Conservation (phyloP, 1,140 invertebrate species). For the Cotesia chilonis region DNA sequence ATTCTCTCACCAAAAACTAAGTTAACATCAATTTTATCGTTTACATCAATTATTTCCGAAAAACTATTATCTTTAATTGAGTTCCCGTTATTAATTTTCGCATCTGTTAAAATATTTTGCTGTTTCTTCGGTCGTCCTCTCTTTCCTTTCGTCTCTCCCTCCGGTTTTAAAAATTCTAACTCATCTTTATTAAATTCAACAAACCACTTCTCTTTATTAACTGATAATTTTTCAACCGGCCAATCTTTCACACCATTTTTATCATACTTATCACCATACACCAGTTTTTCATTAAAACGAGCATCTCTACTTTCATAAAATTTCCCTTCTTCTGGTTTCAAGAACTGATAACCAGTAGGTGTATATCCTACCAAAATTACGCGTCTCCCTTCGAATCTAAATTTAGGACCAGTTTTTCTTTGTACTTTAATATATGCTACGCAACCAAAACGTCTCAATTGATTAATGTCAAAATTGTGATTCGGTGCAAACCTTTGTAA, state of each 20-base stretch:
- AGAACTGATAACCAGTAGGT: slow-evolving; percentile 19
- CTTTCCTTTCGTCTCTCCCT: slow-evolving; percentile 7
- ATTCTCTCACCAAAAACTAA: background rate
- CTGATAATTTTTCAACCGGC: background rate
- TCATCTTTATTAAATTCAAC: slow-evolving; percentile 14
- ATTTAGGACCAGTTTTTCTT: slow-evolving; percentile 28
- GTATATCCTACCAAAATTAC: slow-evolving; percentile 26
- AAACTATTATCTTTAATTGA: slow-evolving; percentile 18
- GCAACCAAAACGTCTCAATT: slow-evolving; percentile 30
- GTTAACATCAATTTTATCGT: background rate
- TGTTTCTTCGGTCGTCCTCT: slow-evolving; percentile 1
- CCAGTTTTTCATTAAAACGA: slow-evolving; percentile 26
- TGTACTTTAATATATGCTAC: slow-evolving; percentile 33
- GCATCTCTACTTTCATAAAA: slow-evolving; percentile 32
- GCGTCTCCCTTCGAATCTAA: background rate
- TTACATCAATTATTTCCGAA: background rate
- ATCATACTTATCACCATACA: slow-evolving; percentile 25
- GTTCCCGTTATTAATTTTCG: background rate
- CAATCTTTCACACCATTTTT: slow-evolving; percentile 26
- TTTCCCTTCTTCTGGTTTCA: slow-evolving; percentile 27
- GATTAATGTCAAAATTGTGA: slow-evolving; percentile 22
- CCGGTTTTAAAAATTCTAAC: slow-evolving; percentile 8
- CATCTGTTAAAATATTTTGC: background rate
- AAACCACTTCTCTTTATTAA: slow-evolving; percentile 24
- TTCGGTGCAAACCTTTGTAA: slow-evolving; percentile 21